A percentile compares a stretch with the other conserved stretches of the same genome.
phyloP scores from a whole-genome alignment of 1,140 invertebrate species.

The Dreissena rostriformis region DNA sequence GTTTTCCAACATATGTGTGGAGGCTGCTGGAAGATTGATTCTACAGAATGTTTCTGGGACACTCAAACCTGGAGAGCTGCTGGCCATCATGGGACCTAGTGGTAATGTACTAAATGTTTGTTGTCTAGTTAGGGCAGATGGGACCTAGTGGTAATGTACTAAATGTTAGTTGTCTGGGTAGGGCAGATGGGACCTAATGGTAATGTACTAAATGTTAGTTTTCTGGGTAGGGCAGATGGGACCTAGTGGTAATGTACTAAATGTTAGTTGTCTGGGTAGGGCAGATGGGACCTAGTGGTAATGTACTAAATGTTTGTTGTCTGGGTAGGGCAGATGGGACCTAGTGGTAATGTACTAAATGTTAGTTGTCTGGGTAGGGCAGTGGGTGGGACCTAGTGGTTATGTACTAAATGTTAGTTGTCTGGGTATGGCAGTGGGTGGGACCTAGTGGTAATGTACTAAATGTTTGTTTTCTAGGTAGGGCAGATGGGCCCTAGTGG shows the following conservation, averaged over 20 bases:
- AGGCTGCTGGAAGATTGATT: conserved; percentile 83
- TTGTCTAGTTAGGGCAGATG: background rate
- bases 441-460: no score
- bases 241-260: no score
- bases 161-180: conserved; percentile 21
- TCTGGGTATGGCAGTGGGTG: no score
- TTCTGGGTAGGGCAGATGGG: conserved; percentile 88
- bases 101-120: conserved; percentile 81
- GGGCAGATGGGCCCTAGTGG: no score
- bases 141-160: background rate
- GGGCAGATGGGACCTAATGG: no score
- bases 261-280: no score
- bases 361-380: background rate
- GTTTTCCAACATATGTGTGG: conserved; percentile 86
- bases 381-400: background rate
- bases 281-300: no score
- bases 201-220: no score
- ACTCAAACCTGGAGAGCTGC: conserved; percentile 89
- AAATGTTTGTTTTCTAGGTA: no score
- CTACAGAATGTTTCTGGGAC: conserved; percentile 88
- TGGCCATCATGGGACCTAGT: conserved; percentile 93
- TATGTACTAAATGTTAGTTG: conserved; percentile 20
- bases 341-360: conserved; percentile 84
- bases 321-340: conserved; percentile 84
- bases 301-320: conserved; percentile 24